These are phyloP conservation scores for Hypotaenidia philippensis DNA, from an alignment of 2,797 vertebrate genomes.

Conservation along the genomic window DNA sequence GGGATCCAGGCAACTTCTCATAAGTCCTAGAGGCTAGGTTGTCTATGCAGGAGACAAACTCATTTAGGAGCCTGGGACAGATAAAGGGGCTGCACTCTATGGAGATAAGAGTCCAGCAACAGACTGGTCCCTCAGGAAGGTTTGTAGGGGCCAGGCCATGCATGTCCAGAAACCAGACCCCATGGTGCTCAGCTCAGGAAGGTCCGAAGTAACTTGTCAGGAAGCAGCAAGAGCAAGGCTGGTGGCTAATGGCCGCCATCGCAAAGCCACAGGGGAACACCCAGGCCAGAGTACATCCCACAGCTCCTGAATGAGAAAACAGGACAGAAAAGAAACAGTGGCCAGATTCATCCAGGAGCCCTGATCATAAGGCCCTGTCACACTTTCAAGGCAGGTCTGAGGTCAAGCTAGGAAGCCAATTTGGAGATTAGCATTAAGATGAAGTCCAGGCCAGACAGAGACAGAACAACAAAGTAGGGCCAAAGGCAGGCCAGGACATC, in stretches of 20 bases:
- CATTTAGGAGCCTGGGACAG: background rate
- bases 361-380: too few relatives aligned
- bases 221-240: background rate
- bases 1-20: background rate
- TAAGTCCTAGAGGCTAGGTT: background rate
- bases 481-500: background rate
- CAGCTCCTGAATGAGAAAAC: background rate
- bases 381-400: background rate
- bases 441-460: background rate
- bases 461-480: background rate
- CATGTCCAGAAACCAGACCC: background rate
- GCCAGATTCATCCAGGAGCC: background rate
- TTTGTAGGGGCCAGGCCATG: background rate
- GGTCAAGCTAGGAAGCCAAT: background rate
- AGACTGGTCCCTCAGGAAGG: background rate
- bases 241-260: background rate
- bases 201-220: background rate
- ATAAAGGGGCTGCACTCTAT: background rate
- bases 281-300: background rate
- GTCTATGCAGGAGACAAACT: background rate
- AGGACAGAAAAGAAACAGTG: background rate
- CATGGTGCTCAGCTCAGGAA: background rate
- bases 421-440: background rate
- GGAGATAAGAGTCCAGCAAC: background rate
- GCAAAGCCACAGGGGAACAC: background rate